phyloP scores from a whole-genome alignment of 35 echinoderm and acorn worm genomes.

The Diadema setosum region DNA sequence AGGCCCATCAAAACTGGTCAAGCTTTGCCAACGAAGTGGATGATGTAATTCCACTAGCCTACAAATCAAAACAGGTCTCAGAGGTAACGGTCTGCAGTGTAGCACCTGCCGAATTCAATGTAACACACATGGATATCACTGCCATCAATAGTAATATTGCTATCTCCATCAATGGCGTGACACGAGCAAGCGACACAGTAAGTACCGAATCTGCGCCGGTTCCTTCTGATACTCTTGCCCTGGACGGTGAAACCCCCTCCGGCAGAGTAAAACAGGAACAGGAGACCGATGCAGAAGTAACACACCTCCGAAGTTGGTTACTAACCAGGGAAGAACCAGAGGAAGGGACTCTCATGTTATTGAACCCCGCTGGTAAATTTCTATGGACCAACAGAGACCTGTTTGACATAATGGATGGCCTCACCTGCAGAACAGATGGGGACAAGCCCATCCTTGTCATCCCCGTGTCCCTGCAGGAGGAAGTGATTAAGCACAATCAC shows the following conservation, averaged over 20 bases:
- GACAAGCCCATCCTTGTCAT: no score
- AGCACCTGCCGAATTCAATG: background rate
- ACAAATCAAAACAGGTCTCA: background rate
- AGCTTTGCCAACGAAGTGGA: constrained; percentile 18
- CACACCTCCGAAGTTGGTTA: background rate
- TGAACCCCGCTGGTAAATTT: background rate
- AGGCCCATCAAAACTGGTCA: constrained; percentile 18
- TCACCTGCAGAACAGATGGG: no score
- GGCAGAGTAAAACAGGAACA: background rate
- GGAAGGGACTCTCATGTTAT: background rate
- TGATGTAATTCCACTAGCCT: constrained; percentile 15
- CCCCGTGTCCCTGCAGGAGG: no score
- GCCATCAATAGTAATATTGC: background rate
- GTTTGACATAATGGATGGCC: no score
- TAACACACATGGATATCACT: background rate
- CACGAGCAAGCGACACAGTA: no score
- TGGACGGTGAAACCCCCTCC: background rate
- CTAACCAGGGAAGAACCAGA: background rate
- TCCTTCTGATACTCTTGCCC: background rate
- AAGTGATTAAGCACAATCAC: no score
- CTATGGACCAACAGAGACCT: constrained; percentile 18
- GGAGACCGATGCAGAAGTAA: background rate
- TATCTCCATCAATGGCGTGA: background rate
- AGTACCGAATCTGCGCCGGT: no score
- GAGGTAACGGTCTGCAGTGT: background rate